These are phyloP conservation scores for Amphilophus citrinellus DNA, from an alignment of 2,113 vertebrate genomes.

Conservation along the genomic window DNA sequence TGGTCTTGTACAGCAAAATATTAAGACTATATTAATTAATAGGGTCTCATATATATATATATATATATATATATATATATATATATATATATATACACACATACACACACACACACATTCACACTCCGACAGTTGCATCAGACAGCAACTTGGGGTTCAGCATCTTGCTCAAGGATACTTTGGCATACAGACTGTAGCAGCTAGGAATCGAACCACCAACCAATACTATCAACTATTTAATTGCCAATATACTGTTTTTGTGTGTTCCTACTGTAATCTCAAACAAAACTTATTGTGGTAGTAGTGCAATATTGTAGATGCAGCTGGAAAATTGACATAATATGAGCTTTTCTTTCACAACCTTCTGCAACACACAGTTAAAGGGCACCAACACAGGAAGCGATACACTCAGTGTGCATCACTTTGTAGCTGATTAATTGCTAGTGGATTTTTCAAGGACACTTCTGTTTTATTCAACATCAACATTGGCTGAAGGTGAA, in stretches of 20 bases:
- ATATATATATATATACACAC: too few relatives aligned
- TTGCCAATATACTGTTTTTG: not conserved
- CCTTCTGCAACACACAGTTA: not conserved
- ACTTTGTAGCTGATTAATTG: not conserved
- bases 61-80: too few relatives aligned
- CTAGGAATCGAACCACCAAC: too few relatives aligned
- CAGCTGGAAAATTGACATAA: not conserved
- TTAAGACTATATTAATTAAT: not conserved
- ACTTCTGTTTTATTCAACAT: not conserved
- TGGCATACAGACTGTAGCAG: too few relatives aligned
- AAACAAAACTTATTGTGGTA: not conserved
- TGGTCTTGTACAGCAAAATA: accelerated
- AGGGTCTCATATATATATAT: too few relatives aligned
- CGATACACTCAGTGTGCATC: too few relatives aligned
- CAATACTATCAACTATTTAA: not conserved
- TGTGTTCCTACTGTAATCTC: not conserved
- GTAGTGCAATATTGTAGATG: not conserved
- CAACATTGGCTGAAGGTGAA: not conserved
- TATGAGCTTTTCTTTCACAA: not conserved
- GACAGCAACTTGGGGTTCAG: too few relatives aligned
- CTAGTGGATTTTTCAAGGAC: not conserved
- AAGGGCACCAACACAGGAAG: not conserved
- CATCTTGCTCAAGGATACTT: too few relatives aligned
- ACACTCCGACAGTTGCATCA: too few relatives aligned
- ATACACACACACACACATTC: too few relatives aligned